Evolutionary conservation across 2,113 vertebrate genomes (phyloP), one percentile per base, ranked within the genome.

Genomic region (Xenopus laevis): DNA sequence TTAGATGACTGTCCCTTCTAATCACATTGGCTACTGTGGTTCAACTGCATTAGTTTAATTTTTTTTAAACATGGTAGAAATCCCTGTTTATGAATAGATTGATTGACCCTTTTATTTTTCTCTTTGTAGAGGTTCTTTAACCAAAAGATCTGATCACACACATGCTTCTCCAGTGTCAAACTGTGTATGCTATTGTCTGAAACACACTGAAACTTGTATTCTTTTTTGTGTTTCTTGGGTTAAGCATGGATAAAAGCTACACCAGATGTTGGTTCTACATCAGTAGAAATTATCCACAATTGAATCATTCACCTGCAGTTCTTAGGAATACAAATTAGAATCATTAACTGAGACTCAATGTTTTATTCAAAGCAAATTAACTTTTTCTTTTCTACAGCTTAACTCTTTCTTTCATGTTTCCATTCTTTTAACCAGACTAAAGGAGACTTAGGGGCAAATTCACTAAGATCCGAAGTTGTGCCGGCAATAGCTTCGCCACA

Each of bases 251-350:
- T 63, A 69, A 62, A 77, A 44, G 16, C 47, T 61, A 64, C 59
- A 61, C 74, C 74, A 77, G 70, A 70, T 77, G 74, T 68, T 70
- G 74, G 74, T 77, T 77, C 74, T 77, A 77, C 74, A 77, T 77
- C 74, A 77, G 74, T 77, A 70, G 74, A 77, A 77, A 70, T 77
- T 77, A 77, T 70, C 74, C 74, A 77, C 74, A 63, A 77, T 61
- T 77, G 60, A 77, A 77, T 77, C 66, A 52, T 77, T 77, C 66
- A 77, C 74, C 74, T 77, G 74, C 74, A 70, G 67, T 77, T 77
- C 67, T 69, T 40, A 77, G 74, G 74, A 77, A 77, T 77, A 77
- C 74, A 77, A 77, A 77, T 77, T 70, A 77, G 74, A 70, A 68
- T 70, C 66, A 77, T 77, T 77, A 77, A 68, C 67, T 57, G 59